Conservation (phyloP, 2,797 vertebrate species). For the Picus viridis region DNA sequence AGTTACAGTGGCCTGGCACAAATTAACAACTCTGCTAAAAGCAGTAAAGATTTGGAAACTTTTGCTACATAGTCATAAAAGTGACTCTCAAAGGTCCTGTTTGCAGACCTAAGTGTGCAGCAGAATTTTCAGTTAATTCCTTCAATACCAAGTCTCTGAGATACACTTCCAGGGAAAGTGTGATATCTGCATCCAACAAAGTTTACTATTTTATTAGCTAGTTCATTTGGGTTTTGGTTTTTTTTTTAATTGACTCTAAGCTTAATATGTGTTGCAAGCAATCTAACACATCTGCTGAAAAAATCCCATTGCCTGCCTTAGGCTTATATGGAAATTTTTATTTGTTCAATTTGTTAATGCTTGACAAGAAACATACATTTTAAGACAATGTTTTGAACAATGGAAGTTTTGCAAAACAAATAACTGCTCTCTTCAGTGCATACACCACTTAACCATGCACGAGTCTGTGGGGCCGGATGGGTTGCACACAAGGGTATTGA, state of each 20-base stretch:
- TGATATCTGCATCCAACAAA: neutral
- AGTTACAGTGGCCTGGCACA: neutral
- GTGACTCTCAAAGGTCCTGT: neutral
- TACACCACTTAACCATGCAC: no score
- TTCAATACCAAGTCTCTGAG: neutral
- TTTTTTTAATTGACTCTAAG: neutral
- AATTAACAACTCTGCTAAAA: neutral
- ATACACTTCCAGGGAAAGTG: neutral
- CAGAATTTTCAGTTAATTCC: neutral
- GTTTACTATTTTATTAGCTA: neutral
- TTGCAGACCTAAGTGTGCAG: neutral
- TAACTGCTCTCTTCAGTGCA: neutral
- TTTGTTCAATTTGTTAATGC: neutral
- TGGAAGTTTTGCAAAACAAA: constrained; percentile 10
- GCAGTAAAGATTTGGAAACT: neutral
- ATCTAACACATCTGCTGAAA: neutral
- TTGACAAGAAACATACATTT: neutral
- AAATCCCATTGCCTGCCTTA: neutral
- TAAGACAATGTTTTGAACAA: constrained; percentile 18
- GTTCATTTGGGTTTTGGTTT: neutral
- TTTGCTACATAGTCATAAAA: neutral
- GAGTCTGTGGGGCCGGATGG: no score
- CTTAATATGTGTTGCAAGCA: neutral
- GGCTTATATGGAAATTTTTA: neutral
- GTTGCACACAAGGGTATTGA: no score